Percentiles rank a stretch among this genome's conserved stretches.
These are phyloP conservation scores for Nemopilema nomurai DNA, from an alignment of 30 jellyfish, hydroid and myxozoan genomes.

Conservation along the genomic window DNA sequence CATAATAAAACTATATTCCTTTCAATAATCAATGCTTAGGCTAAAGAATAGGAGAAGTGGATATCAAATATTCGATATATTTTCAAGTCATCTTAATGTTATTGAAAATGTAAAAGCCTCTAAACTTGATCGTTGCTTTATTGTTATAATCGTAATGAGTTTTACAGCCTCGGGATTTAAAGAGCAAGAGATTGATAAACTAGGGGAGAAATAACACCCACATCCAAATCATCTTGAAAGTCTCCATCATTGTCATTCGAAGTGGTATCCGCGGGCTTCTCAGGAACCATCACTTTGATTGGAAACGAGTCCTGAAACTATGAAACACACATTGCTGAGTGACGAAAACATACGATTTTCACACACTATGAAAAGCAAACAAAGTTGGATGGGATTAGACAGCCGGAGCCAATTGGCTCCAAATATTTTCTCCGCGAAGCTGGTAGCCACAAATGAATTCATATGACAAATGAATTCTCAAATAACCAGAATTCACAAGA, in stretches of 20 bases:
- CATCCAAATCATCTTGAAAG: constrained; percentile 25
- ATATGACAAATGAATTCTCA: no score
- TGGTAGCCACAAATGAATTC: no score
- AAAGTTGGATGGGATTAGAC: neutral
- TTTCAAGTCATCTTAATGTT: no score
- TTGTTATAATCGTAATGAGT: no score
- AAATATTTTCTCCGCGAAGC: neutral
- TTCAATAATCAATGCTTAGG: neutral
- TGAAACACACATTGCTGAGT: neutral
- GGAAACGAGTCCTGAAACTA: constrained; percentile 74
- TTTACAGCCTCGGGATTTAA: no score
- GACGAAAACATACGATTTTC: neutral
- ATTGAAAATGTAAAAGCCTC: no score
- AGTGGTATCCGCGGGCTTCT: constrained; percentile 12
- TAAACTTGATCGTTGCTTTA: no score
- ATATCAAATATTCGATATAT: no score
- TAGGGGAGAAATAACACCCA: no score
- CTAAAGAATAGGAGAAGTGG: no score
- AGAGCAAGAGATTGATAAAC: no score
- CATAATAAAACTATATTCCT: neutral
- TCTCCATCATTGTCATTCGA: neutral
- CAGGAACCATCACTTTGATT: constrained; percentile 62
- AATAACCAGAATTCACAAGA: no score
- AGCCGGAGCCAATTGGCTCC: neutral
- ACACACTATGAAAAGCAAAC: neutral